Evolutionary conservation across 2,888 invertebrate genomes (phyloP).

Genomic region (Sphinx pinastri): DNA sequence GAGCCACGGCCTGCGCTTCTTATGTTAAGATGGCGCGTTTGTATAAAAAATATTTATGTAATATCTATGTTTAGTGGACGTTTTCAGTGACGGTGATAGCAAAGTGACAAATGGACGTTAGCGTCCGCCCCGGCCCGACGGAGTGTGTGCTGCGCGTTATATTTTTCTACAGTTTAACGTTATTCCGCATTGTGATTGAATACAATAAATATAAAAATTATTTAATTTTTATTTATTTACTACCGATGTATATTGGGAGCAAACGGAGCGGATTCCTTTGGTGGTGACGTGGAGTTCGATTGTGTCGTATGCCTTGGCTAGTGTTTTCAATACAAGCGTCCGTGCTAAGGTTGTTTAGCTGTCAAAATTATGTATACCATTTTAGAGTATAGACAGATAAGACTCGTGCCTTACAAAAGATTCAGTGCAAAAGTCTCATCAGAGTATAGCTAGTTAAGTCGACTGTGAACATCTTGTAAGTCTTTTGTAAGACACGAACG

Average conservation of each 20-base stretch:
- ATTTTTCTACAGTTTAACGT: slow-evolving; percentile 65
- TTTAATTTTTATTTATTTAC: slow-evolving; percentile 73
- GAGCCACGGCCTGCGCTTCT: slow-evolving; percentile 49
- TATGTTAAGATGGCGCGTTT: slow-evolving; percentile 62
- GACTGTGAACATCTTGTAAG: neutral
- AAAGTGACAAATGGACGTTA: slow-evolving; percentile 65
- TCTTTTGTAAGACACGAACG: slow-evolving; percentile 20
- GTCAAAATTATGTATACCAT: slow-evolving; percentile 32
- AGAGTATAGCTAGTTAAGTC: slow-evolving; percentile 19
- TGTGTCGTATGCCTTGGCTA: slow-evolving; percentile 12
- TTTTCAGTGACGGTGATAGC: slow-evolving; percentile 59
- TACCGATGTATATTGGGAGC: slow-evolving; percentile 54
- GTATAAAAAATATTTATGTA: slow-evolving; percentile 59
- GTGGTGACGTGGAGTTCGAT: slow-evolving; percentile 11
- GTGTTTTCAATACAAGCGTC: slow-evolving; percentile 22
- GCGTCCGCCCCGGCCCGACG: slow-evolving; percentile 47
- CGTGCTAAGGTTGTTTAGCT: slow-evolving; percentile 28
- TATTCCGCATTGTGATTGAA: slow-evolving; percentile 66
- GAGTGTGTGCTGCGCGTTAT: slow-evolving; percentile 44
- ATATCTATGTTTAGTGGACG: slow-evolving; percentile 51
- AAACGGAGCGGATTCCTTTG: slow-evolving; percentile 56
- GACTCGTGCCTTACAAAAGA: slow-evolving; percentile 12
- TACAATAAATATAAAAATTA: slow-evolving; percentile 65
- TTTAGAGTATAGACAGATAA: slow-evolving; percentile 27
- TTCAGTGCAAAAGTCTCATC: slow-evolving; percentile 10